A percentile compares a stretch with the other conserved stretches of the same genome.
These are phyloP conservation scores for Phoenicopterus ruber DNA, from an alignment of 2,113 vertebrate species.

Conservation along the genomic window DNA sequence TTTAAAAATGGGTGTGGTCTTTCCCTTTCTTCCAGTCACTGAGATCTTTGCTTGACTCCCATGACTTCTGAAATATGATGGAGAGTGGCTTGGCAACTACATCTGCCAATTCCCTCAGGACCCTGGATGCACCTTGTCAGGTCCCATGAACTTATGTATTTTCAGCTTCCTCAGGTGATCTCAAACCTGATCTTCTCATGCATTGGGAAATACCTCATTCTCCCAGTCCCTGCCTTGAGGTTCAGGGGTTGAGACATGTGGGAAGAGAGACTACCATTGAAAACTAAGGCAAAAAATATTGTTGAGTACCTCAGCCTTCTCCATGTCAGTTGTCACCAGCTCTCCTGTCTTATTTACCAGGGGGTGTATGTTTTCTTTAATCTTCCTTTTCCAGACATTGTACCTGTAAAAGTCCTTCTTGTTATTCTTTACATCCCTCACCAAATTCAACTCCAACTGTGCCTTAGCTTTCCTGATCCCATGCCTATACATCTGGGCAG, in stretches of 20 bases:
- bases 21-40: not conserved
- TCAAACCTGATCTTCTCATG: not conserved
- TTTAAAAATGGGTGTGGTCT: not conserved
- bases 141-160: not conserved
- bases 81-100: not conserved
- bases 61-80: not conserved
- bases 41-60: not conserved
- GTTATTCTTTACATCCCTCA: not conserved
- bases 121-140: not conserved
- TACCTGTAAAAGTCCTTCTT: not conserved
- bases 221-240: not conserved
- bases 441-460: not conserved
- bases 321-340: not conserved
- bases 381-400: not conserved
- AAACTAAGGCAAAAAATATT: not conserved
- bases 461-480: not conserved
- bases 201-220: not conserved
- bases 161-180: not conserved
- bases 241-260: not conserved
- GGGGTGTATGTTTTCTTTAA: not conserved
- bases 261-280: not conserved
- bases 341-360: not conserved
- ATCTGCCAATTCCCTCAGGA: not conserved
- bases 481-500: not conserved
- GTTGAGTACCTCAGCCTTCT: not conserved